These are phyloP conservation scores for Callithrix jacchus DNA, from an alignment of 2,113 vertebrate species.

Conservation along the genomic window DNA sequence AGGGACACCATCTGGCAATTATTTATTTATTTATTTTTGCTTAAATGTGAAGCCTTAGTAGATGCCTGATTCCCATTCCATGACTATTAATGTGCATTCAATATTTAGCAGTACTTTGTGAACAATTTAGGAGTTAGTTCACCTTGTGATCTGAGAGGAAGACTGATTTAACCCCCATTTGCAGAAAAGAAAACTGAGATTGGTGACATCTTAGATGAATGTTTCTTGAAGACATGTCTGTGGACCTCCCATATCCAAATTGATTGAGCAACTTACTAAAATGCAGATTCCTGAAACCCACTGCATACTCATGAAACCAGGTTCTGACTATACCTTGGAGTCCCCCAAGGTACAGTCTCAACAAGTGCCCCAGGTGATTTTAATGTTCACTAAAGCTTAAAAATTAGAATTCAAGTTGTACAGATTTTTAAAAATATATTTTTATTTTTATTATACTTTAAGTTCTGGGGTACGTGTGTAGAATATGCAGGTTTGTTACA, in stretches of 20 bases:
- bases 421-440: no score
- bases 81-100: neutral
- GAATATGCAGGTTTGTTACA: no score
- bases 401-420: neutral
- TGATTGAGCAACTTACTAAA: neutral
- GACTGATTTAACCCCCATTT: neutral
- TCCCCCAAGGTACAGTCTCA: neutral
- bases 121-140: neutral
- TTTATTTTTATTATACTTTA: no score
- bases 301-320: neutral
- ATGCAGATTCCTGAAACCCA: neutral
- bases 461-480: no score
- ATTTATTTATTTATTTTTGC: neutral
- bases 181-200: neutral
- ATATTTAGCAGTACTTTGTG: neutral
- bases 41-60: slow-evolving; percentile 46
- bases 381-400: neutral
- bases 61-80: slow-evolving; percentile 54
- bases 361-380: neutral
- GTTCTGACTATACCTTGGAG: no score
- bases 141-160: neutral
- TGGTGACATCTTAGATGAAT: neutral
- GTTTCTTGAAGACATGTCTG: neutral
- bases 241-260: neutral
- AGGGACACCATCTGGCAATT: neutral